Base-by-base conservation (phyloP, 2,797 vertebrate genomes). In the Eptatretus atami region DNA sequence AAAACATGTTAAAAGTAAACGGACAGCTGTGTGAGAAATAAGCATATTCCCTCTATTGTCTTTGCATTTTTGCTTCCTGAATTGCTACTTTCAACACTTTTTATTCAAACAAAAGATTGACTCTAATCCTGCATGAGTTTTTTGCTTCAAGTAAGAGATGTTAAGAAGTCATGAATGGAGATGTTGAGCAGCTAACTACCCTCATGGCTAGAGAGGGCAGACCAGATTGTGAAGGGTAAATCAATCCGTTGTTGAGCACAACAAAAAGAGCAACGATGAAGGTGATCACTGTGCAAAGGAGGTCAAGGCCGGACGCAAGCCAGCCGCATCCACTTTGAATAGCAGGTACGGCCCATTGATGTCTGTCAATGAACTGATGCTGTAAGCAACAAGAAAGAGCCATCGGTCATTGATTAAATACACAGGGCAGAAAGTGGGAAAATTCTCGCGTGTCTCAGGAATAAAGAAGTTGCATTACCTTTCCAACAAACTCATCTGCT, bases 151-250 rank as follows among this genome's bases (percentile, higher is more conserved):
- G 2, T 44, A 65, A 12, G 2, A 6, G 60, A 31, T 14, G n/a
- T 8, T 15, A 6, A 15, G 15, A 52, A 53, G 15, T 54, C n/a
- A 55, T 54, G 12, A n/a, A 57, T 19, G 61, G 61, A 52, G 54
- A 52, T 9, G 10, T 55, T 55, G n/a, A 53, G 19, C 44, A 15
- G 64, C 52, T 15, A 66, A 72, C 25, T 63, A 87, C 85, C 81
- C 88, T 84, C 54, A 88, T 81, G 10, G 81, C 84, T 90, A 90
- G 85, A 83, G 72, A 88, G 84, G 64, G 84, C 2, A 90, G 77
- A 3, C 85, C 85, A 0, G 84, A 80, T 0, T 85, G 88, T 14
- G 85, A 82, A 0, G n/a, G 85, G 13, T 82, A 68, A 64, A 90
- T 86, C 69, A 78, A 74, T 11, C 84, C 82, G 0, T 90, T 83